Evolutionary conservation across 1,140 invertebrate species (phyloP), one percentile per base, ranked within the genome.

Genomic region (Zaprionus nigranus): DNA sequence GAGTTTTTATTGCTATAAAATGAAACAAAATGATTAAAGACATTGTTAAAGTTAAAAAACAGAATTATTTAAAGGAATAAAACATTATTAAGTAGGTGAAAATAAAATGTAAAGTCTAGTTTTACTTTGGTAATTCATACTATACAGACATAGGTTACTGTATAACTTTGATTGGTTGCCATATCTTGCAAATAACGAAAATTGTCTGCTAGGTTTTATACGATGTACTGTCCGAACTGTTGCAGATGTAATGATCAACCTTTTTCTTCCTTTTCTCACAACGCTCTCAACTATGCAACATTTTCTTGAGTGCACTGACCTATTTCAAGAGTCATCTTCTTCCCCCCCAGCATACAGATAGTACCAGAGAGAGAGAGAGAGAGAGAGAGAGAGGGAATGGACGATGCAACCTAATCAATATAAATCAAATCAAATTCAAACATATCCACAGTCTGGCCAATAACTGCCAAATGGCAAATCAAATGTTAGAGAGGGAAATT

Each of bases 231-330:
- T 26, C 24, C 24, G 3, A 5, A 26, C 24, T 26, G 24, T 0
- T 0, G 0, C 0, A 26, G 0, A 26, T 26, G 24, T 26, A 26
- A 26, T 26, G 24, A 24, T 28, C 26, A 28, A 28, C 26, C 1
- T 7, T 28, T 1, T 28, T 28, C 26, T 7, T 28, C 26, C 26
- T 28, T 28, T 28, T 56, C 61, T 43, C 3, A 22, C 46, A 22
- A 40, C 34, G 57, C 49, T 49, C 26, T 56, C 51, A 75, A 65
- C 46, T 62, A 71, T 67, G 72, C 72, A 75, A 71, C 62, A 67
- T 75, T 74, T 51, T 46, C 40, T 46, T 11, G 49, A 71, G 73
- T 59, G 58, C 61, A 38, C 24, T 73, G 78, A 79, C 78, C 78
- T 77, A 77, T 73, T 79, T 79, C 7, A 17, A 49, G 38, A 49